Evolutionary conservation across 2,888 invertebrate species (phyloP).

Genomic region (Euplexia lucipara): DNA sequence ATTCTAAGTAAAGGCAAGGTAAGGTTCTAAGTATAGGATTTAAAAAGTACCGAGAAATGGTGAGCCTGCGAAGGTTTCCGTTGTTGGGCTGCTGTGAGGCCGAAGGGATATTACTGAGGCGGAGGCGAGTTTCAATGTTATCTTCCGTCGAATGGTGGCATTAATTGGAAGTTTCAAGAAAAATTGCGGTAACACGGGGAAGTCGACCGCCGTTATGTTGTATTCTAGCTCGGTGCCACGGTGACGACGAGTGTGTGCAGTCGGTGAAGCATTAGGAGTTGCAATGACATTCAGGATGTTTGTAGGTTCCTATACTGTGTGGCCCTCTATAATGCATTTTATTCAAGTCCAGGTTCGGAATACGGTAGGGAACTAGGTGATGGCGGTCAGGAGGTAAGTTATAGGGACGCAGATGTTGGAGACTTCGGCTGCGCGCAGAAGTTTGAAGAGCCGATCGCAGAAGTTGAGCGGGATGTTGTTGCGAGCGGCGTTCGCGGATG

Average conservation of each 20-base stretch:
- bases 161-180: constrained; percentile 82
- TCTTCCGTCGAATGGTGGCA: constrained; percentile 83
- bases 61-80: constrained; percentile 86
- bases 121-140: constrained; percentile 78
- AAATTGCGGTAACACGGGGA: constrained; percentile 81
- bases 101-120: constrained; percentile 83
- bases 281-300: constrained; percentile 78
- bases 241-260: constrained; percentile 85
- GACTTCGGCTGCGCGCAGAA: constrained; percentile 86
- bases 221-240: constrained; percentile 81
- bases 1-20: constrained; percentile 81
- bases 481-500: constrained; percentile 87
- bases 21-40: constrained; percentile 89
- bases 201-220: constrained; percentile 77
- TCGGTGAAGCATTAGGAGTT: constrained; percentile 82
- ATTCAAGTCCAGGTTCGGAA: constrained; percentile 73
- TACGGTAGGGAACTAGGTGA: constrained; percentile 83
- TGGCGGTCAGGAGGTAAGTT: constrained; percentile 84
- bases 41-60: constrained; percentile 90
- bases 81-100: constrained; percentile 87
- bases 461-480: constrained; percentile 84
- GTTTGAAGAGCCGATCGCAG: constrained; percentile 86
- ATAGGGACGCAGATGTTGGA: constrained; percentile 83
- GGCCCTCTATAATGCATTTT: constrained; percentile 72
- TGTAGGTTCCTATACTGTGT: constrained; percentile 80